Base-by-base conservation (phyloP, 2,113 vertebrate species). In the Atractosteus spatula region DNA sequence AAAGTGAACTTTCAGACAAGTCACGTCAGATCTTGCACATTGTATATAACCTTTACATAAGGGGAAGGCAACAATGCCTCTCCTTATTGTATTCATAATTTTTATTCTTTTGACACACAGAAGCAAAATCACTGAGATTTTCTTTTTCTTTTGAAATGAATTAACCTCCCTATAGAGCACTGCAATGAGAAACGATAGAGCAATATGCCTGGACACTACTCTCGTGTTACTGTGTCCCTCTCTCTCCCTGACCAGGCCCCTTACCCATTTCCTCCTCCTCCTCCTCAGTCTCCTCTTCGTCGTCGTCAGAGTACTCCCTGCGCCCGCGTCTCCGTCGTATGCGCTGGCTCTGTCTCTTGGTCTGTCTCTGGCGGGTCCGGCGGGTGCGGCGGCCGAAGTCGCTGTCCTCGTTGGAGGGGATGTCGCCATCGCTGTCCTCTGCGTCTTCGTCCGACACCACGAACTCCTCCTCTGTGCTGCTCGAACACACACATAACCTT, bases 261-360 rank as follows among this genome's bases (percentile, higher is more conserved):
- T 73, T 75, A 91, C 91, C 84, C 55, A 91, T 81, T 12, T 88
- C 85, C 8, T 81, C 86, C 72, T 91, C 90, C 78, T 86, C 91
- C 77, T 85, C 91, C 0, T 84, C 80, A 0, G 90, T 91, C 4
- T 92, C 94, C 0, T 93, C 91, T 74, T 98, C 96, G 0, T 99
- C 97, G 2, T 99, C 97, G 11, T 99, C 97, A 0, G 97, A 98
- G 70, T 96, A 98, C 29, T 94, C 93, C 82, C 86, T 93, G 59
- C 93, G 95, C 72, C 85, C 88, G 14, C 88, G 92, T 79, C 89
- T 92, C 80, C 89, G 89, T 67, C 92, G 85, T 73, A 93, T 86
- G 67, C 90, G 77, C 70, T 90, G 85, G 79, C 89, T 90, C 79
- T 92, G 92, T 81, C 86, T 89, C 76, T 90, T 92, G n/a, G 89